Evolutionary conservation across 1,140 invertebrate genomes (phyloP).

Genomic region (Carposina sasakii): DNA sequence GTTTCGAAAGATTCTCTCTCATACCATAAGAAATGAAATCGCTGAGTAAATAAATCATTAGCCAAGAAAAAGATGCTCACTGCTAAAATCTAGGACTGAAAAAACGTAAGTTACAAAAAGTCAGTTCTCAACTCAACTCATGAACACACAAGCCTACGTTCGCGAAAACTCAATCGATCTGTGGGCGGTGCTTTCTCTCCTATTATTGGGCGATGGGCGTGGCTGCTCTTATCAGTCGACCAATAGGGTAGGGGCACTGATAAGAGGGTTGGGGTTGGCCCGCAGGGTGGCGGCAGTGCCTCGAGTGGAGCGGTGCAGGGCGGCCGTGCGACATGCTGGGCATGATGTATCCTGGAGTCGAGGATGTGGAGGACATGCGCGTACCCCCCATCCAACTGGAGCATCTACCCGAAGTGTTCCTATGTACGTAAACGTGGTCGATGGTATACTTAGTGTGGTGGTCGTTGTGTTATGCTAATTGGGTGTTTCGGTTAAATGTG

Average conservation of each 20-base stretch:
- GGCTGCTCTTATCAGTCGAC: slow-evolving; percentile 57
- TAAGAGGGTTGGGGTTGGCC: slow-evolving; percentile 62
- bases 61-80: too few relatives aligned
- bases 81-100: too few relatives aligned
- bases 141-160: too few relatives aligned
- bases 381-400: slow-evolving; percentile 81
- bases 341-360: slow-evolving; percentile 70
- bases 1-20: too few relatives aligned
- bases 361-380: slow-evolving; percentile 70
- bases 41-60: too few relatives aligned
- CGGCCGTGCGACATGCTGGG: slow-evolving; percentile 63
- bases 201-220: slow-evolving; percentile 64
- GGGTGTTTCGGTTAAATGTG: too few relatives aligned
- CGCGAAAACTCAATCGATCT: too few relatives aligned
- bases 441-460: slow-evolving; percentile 20
- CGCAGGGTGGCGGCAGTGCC: slow-evolving; percentile 54
- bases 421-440: slow-evolving; percentile 75
- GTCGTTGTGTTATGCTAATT: too few relatives aligned
- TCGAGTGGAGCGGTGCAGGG: slow-evolving; percentile 49
- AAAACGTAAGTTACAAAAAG: too few relatives aligned
- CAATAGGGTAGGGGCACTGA: slow-evolving; percentile 53
- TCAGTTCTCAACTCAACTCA: too few relatives aligned
- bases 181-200: too few relatives aligned
- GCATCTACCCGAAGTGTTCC: slow-evolving; percentile 81
- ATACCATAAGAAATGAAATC: too few relatives aligned